Conservation (phyloP, 2,797 vertebrate genomes). For the Moxostoma hubbsi region DNA sequence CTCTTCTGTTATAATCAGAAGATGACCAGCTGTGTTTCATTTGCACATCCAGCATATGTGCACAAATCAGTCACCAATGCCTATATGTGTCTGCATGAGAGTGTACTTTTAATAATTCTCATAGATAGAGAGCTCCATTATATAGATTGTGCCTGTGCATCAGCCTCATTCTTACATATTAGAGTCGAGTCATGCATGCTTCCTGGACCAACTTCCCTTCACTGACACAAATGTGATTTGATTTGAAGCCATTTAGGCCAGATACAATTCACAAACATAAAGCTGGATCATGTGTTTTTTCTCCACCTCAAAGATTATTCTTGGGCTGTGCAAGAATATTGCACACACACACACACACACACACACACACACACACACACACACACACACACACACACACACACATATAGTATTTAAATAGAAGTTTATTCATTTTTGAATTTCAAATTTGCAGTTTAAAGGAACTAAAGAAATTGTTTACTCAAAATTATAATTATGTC, state of each 20-base stretch:
- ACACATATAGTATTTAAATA: too few relatives aligned
- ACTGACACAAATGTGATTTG: slow-evolving; percentile 1
- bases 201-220: background rate
- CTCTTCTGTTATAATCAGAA: slow-evolving; percentile 20
- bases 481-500: too few relatives aligned
- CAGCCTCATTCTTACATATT: background rate
- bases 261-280: background rate
- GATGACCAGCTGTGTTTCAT: slow-evolving; percentile 33
- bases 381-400: too few relatives aligned
- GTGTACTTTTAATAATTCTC: slow-evolving; percentile 37
- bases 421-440: too few relatives aligned
- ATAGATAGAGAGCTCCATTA: slow-evolving; percentile 38
- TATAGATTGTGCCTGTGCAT: slow-evolving; percentile 25
- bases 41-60: slow-evolving; percentile 29
- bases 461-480: too few relatives aligned
- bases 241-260: background rate
- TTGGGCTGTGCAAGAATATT: too few relatives aligned
- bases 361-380: too few relatives aligned
- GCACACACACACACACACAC: too few relatives aligned
- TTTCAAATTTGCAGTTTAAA: too few relatives aligned
- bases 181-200: background rate
- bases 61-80: slow-evolving; percentile 39
- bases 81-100: slow-evolving; percentile 28
- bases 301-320: too few relatives aligned
- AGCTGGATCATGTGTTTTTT: background rate